A percentile compares a stretch with the other conserved stretches of the same genome.
phyloP scores from a whole-genome alignment of 2,113 vertebrate genomes.

The Nettapus auritus region DNA sequence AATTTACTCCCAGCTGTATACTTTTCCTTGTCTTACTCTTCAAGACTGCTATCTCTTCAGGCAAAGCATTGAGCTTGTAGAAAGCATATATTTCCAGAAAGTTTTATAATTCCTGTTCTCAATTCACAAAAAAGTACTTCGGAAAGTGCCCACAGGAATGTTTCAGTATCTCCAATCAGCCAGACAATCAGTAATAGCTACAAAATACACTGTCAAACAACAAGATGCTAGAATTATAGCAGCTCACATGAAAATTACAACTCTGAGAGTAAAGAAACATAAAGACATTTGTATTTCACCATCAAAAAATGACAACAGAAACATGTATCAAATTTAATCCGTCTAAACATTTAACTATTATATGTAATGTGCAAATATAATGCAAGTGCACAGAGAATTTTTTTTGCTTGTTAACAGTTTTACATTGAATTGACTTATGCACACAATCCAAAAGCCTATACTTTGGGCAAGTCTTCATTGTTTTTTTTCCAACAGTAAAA shows the following conservation, averaged over 20 bases:
- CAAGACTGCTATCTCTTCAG: not conserved
- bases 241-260: not conserved
- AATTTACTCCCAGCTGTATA: not conserved
- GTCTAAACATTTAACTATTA: not conserved
- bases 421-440: not conserved
- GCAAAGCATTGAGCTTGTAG: not conserved
- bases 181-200: not conserved
- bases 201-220: not conserved
- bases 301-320: not conserved
- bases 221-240: not conserved
- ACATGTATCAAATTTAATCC: not conserved
- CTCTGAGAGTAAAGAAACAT: not conserved
- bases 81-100: not conserved
- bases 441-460: not conserved
- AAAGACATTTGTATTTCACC: not conserved
- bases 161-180: not conserved
- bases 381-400: not conserved
- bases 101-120: not conserved
- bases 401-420: not conserved
- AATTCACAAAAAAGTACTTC: not conserved
- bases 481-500: not conserved
- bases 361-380: not conserved
- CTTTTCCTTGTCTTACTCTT: not conserved
- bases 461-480: not conserved
- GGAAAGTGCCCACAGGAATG: not conserved